Percentiles rank a stretch among this genome's conserved stretches.
Evolutionary conservation across 2,113 vertebrate genomes (phyloP).

Genomic region (Aldabrachelys gigantea): DNA sequence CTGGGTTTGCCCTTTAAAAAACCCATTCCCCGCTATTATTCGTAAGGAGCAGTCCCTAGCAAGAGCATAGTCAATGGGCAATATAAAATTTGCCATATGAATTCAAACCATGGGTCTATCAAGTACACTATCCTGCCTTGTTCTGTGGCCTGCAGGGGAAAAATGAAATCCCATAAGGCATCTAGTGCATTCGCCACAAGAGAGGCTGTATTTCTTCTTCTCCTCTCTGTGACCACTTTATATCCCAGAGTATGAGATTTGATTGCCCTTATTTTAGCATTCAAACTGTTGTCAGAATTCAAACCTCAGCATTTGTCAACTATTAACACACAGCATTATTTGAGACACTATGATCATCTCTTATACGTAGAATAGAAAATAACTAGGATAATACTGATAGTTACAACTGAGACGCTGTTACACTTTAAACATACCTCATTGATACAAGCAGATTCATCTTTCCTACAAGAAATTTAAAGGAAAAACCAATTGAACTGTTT

Average conservation of each 20-base stretch:
- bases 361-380: neutral
- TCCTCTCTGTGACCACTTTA: neutral
- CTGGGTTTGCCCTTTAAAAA: neutral
- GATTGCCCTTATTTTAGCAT: rapidly evolving
- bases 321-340: neutral
- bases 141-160: rapidly evolving
- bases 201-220: neutral
- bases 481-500: neutral
- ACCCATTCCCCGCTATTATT: neutral
- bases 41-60: neutral
- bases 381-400: neutral
- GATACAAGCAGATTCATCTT: neutral
- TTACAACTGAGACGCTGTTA: neutral
- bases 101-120: neutral
- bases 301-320: neutral
- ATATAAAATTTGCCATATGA: neutral
- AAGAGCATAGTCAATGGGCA: neutral
- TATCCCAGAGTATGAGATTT: neutral
- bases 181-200: neutral
- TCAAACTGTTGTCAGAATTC: neutral
- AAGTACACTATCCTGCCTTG: neutral
- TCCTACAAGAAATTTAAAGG: neutral
- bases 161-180: neutral
- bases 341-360: neutral
- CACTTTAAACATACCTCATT: neutral